A percentile compares a stretch with the other conserved stretches of the same genome.
Conservation (phyloP, 2,113 vertebrate genomes). For the Salminus brasiliensis region DNA sequence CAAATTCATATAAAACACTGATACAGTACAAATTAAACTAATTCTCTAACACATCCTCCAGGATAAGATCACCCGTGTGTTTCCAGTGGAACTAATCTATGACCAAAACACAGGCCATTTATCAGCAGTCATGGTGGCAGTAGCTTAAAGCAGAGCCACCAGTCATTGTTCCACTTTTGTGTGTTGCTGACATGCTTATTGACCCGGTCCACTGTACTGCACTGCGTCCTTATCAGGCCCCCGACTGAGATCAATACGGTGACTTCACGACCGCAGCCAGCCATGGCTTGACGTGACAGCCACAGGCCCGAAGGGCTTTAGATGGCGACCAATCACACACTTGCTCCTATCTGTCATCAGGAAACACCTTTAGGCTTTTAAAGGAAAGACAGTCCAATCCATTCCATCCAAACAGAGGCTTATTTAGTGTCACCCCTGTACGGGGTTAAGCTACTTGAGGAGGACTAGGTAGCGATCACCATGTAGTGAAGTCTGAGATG, state of each 20-base stretch:
- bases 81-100: conserved; percentile 18
- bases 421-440: background rate
- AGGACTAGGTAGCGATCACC: background rate
- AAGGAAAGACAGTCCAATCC: background rate
- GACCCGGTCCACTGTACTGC: conserved; percentile 20
- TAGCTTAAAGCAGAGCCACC: background rate
- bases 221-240: background rate
- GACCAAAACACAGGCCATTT: background rate
- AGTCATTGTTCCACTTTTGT: conserved; percentile 4
- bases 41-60: background rate
- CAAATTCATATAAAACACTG: background rate
- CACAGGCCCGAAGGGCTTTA: conserved; percentile 5
- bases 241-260: conserved; percentile 13
- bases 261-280: conserved; percentile 9
- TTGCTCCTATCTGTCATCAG: background rate
- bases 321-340: conserved; percentile 3
- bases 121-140: background rate
- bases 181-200: conserved; percentile 9
- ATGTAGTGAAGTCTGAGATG: background rate
- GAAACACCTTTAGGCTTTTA: background rate
- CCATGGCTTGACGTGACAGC: background rate
- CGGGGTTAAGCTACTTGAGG: background rate
- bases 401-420: background rate
- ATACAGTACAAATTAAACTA: background rate
- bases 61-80: background rate